phyloP scores from a whole-genome alignment of 2,888 invertebrate species.

The Himalopsyche anomala region DNA sequence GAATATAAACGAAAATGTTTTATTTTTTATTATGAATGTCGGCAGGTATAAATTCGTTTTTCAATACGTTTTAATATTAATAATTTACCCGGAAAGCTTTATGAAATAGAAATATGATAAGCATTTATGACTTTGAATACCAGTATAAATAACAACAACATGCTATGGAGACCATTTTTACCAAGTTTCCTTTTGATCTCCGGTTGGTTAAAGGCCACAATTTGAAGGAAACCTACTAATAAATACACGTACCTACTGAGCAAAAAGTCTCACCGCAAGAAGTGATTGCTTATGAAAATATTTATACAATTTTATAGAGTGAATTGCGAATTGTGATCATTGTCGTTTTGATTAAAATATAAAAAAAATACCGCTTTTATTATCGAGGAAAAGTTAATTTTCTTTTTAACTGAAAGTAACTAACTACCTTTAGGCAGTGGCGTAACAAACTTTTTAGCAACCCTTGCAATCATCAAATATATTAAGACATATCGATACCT shows the following conservation, averaged over 20 bases:
- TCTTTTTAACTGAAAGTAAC: too few species aligned
- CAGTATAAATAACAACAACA: constrained; percentile 20
- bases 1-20: too few species aligned
- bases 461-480: too few species aligned
- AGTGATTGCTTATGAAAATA: neutral
- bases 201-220: constrained; percentile 8
- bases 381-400: too few species aligned
- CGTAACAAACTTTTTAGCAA: too few species aligned
- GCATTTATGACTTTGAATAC: neutral
- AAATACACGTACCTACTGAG: constrained; percentile 6
- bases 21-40: too few species aligned
- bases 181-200: constrained; percentile 9
- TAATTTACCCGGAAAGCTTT: neutral
- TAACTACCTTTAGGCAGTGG: too few species aligned
- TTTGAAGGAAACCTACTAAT: constrained; percentile 14
- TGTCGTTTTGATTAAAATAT: too few species aligned
- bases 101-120: constrained; percentile 11
- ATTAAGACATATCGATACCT: too few species aligned
- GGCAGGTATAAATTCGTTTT: neutral
- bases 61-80: neutral
- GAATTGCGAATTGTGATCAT: too few species aligned
- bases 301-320: too few species aligned
- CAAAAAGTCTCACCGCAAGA: neutral
- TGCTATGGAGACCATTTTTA: constrained; percentile 17
- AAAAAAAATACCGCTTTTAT: too few species aligned